Evolutionary conservation across 2,797 vertebrate species (phyloP).

Genomic region (Heliangelus exortis): DNA sequence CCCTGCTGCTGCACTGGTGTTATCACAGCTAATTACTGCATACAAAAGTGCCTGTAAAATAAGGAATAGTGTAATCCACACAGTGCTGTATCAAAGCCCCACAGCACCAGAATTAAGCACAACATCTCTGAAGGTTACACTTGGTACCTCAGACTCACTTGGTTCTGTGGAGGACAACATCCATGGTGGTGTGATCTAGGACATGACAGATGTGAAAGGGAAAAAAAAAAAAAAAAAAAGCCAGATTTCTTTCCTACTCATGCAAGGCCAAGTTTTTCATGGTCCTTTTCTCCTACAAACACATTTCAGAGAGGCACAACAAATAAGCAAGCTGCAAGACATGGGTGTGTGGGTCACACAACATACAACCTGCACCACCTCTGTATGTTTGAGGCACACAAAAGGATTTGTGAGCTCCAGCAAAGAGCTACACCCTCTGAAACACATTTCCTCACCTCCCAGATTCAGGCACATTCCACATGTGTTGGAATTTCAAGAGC

Average conservation of each 20-base stretch:
- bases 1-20: not conserved
- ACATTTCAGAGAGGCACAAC: not conserved
- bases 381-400: not conserved
- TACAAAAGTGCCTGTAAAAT: not conserved
- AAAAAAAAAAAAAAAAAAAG: not conserved
- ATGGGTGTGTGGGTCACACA: fast-evolving
- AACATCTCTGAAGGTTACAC: not conserved
- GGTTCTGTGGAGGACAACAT: not conserved
- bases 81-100: no score
- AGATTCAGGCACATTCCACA: not conserved
- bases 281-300: not conserved
- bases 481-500: not conserved
- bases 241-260: not conserved
- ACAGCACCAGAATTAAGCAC: not conserved
- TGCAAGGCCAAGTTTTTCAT: not conserved
- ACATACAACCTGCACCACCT: not conserved
- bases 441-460: not conserved
- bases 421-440: not conserved
- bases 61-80: not conserved
- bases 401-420: not conserved
- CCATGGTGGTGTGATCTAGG: not conserved
- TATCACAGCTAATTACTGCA: not conserved
- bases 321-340: not conserved
- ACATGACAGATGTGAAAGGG: not conserved
- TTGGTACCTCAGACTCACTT: not conserved